These are phyloP conservation scores for Sternarchorhynchus goeldii DNA, from an alignment of 2,797 vertebrate genomes.

Conservation along the genomic window DNA sequence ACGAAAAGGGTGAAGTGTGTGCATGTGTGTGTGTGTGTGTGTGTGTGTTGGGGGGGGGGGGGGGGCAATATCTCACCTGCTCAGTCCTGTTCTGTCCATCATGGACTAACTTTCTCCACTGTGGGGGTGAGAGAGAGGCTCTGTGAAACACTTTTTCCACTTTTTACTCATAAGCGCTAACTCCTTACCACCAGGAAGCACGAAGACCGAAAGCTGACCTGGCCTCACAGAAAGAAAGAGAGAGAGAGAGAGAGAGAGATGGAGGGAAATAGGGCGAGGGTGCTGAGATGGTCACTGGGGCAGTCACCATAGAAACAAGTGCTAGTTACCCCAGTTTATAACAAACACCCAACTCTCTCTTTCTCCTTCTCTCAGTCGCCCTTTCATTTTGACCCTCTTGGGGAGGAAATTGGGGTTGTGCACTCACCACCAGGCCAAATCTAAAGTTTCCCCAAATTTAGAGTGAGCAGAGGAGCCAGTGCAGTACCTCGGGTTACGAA, in stretches of 20 bases:
- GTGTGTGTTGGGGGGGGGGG: too few relatives aligned
- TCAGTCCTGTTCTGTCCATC: constrained; percentile 35
- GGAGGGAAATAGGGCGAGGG: constrained; percentile 15
- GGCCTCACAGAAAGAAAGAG: constrained; percentile 20
- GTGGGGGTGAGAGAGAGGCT: constrained; percentile 25
- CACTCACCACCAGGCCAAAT: constrained; percentile 44
- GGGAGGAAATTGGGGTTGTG: constrained; percentile 48
- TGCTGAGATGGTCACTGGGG: not conserved
- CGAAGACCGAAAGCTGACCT: not conserved
- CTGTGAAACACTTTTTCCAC: constrained; percentile 62
- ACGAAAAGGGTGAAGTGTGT: not conserved
- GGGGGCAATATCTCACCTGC: constrained; percentile 8
- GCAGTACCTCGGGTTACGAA: constrained; percentile 37
- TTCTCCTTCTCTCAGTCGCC: constrained; percentile 18
- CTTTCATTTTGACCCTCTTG: constrained; percentile 23
- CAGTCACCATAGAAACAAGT: constrained; percentile 39
- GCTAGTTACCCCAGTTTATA: constrained; percentile 42
- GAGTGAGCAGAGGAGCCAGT: constrained; percentile 26
- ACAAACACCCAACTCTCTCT: constrained; percentile 32
- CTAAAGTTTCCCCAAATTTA: constrained; percentile 50
- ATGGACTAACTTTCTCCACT: constrained; percentile 54
- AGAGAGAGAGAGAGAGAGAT: constrained; percentile 22
- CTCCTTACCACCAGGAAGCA: constrained; percentile 53
- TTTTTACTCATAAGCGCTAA: constrained; percentile 66
- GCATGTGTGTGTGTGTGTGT: not conserved